Percentiles rank a stretch among this genome's conserved stretches.
phyloP scores from a whole-genome alignment of 2,797 vertebrate species.

The Sardinella longiceps region DNA sequence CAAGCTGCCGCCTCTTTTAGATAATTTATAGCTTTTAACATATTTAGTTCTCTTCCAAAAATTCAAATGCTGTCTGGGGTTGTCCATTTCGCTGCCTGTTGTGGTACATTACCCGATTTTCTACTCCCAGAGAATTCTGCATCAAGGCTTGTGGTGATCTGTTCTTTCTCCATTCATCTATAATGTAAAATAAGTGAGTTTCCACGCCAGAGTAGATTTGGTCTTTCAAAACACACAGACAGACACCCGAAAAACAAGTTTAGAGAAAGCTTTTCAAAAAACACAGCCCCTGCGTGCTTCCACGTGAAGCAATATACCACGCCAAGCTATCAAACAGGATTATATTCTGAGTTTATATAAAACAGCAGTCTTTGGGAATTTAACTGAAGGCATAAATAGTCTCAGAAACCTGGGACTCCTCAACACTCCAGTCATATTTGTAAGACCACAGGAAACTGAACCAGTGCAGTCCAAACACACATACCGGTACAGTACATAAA shows the following conservation, averaged over 20 bases:
- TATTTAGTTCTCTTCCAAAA: not conserved
- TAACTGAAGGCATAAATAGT: not conserved
- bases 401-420: not conserved
- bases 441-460: slow-evolving; percentile 14
- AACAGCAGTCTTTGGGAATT: not conserved
- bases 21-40: not conserved
- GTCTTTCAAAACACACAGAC: not conserved
- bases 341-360: too few species aligned
- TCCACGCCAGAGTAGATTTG: not conserved
- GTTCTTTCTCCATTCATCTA: not conserved
- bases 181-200: not conserved
- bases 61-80: not conserved
- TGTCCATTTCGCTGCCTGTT: not conserved
- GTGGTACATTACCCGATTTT: not conserved
- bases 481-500: not conserved
- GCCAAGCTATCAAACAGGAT: not conserved
- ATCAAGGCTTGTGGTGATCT: not conserved
- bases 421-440: not conserved
- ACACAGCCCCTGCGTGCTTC: not conserved
- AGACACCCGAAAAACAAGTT: not conserved
- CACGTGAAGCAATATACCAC: not conserved
- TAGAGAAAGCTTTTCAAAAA: not conserved
- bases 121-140: not conserved
- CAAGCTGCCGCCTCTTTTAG: too few species aligned
- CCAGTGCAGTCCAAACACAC: slow-evolving; percentile 4